Base-by-base conservation (phyloP, 2,113 vertebrate species). In the Rhadina sibilatrix region DNA sequence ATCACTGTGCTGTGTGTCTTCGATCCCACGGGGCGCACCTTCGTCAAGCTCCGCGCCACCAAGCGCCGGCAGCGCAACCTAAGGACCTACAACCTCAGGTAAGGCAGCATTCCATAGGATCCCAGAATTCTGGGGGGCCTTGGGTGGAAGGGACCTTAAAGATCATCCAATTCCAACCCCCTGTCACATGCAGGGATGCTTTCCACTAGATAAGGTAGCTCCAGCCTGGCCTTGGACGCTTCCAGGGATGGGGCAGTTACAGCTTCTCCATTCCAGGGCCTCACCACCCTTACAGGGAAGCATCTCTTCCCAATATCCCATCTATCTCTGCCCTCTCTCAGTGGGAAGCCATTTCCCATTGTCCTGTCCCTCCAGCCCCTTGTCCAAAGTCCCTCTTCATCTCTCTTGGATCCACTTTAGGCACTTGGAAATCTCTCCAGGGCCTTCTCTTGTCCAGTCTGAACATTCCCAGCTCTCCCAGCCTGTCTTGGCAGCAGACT, bases 1-100 rank as follows among this genome's bases (percentile, higher is more conserved):
- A 99, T 99, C 97, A 99, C 99, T 1, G 99, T 99, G 71, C 99
- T 99, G 91, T 99, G 99, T 14, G 99, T 99, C 87, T 99, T 99
- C 11, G 99, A 99, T 94, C 99, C 99, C 25, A 99, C 99, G 10
- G 99, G 99, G 69, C 98, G 99, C 77, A 99, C 99, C 13, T 99
- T 99, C 18, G 99, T 99, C 96, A 99, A 99, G 75, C 98, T 99
- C 78, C 99, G 99, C 7, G 99, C 99, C 91, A 99, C 99, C 2
- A 99, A 99, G 74, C 98, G 99, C 30, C 98, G 99, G 23, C 99
- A 99, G 89, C 98, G 99, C 56, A 99, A 99, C 95, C 98, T 99
- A 20, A 98, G 99, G 68, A 99, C 99, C 0, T 99, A 99, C 96
- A 99, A 99, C 60, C 98, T 99, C 86, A 98, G 99, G 99, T 99